phyloP scores from a whole-genome alignment of 2,113 vertebrate genomes.

The Myrmecobius fasciatus region DNA sequence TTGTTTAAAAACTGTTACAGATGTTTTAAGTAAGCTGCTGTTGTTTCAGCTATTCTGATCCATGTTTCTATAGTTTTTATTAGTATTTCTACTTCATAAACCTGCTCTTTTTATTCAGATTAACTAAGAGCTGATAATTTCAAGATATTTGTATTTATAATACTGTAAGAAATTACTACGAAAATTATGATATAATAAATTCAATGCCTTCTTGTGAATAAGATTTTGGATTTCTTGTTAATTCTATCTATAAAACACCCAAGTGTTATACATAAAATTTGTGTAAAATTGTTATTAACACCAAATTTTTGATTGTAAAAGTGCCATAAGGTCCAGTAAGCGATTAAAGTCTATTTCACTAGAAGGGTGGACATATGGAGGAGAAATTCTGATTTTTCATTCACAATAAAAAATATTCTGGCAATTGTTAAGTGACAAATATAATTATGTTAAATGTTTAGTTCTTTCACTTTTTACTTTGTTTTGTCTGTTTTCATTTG shows the following conservation, averaged over 20 bases:
- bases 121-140: slow-evolving; percentile 38
- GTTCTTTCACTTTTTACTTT: background rate
- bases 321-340: slow-evolving; percentile 2
- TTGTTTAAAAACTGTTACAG: slow-evolving; percentile 62
- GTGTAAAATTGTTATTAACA: slow-evolving; percentile 26
- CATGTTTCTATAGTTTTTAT: slow-evolving; percentile 26
- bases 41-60: slow-evolving; percentile 62
- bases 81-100: slow-evolving; percentile 47
- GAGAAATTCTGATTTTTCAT: background rate
- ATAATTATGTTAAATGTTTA: background rate
- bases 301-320: slow-evolving; percentile 20
- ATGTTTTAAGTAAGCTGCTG: slow-evolving; percentile 65
- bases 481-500: background rate
- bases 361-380: background rate
- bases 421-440: background rate
- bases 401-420: background rate
- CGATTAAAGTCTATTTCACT: background rate
- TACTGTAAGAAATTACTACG: background rate
- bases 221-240: slow-evolving; percentile 26
- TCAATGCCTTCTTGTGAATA: slow-evolving; percentile 2
- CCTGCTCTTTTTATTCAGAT: slow-evolving; percentile 49
- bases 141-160: background rate
- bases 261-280: slow-evolving; percentile 26
- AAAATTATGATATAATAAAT: slow-evolving; percentile 48
- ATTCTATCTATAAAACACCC: slow-evolving; percentile 22